Conservation (phyloP, 2,888 invertebrate species). For the Volucella inflata region DNA sequence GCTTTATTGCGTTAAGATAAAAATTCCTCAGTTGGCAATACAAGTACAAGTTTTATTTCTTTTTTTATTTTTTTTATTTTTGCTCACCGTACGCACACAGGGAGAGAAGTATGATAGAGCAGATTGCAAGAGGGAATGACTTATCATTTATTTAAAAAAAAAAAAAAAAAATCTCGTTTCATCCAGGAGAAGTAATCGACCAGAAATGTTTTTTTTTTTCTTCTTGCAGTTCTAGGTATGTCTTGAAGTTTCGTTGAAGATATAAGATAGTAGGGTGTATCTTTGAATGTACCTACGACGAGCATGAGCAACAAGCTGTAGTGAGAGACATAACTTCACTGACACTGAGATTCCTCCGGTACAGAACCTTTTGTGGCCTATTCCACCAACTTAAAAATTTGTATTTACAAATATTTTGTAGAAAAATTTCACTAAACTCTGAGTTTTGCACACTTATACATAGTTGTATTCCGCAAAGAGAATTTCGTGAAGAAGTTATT, state of each 20-base stretch:
- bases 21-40: conserved; percentile 68
- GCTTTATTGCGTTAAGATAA: conserved; percentile 80
- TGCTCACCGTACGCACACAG: background rate
- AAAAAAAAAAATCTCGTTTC: conserved; percentile 64
- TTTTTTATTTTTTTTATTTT: conserved; percentile 35
- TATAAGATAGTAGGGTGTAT: background rate
- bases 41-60: conserved; percentile 76
- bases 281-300: no score
- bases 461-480: no score
- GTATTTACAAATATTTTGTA: no score
- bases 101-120: conserved; percentile 7
- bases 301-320: no score
- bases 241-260: conserved; percentile 15
- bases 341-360: no score
- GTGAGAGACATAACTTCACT: no score
- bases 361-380: no score
- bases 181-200: conserved; percentile 80
- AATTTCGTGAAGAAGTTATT: no score
- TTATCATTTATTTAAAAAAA: conserved; percentile 76
- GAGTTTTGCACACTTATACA: no score
- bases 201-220: conserved; percentile 78
- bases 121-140: conserved; percentile 75
- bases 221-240: conserved; percentile 38
- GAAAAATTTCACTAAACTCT: no score
- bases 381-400: no score